Evolutionary conservation across 2,888 invertebrate genomes (phyloP), one percentile per base, ranked within the genome.

Genomic region (Gibbula magus): DNA sequence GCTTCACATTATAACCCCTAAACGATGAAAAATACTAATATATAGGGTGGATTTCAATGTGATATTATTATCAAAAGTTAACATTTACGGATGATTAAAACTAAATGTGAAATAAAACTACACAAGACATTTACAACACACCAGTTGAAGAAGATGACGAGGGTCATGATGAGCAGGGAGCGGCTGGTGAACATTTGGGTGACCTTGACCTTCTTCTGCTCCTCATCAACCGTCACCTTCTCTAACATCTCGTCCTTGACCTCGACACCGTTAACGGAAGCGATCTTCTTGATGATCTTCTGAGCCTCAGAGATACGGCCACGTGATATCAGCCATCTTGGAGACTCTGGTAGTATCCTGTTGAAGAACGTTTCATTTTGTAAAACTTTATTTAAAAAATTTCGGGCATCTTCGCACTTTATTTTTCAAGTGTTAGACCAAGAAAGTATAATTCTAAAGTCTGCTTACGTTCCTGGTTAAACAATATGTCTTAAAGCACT

Each of bases 121-220:
- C 3, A 5, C 4, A 16, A 8, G 56, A n/a, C 20, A 45, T 53
- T 35, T 8, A 10, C 32, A 13, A 45, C 82, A 77, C 70, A 88
- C 89, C 89, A 89, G 82, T 89, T 88, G 10, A 87, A 81, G 53
- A 88, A 88, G 25, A 89, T 87, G 29, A 88, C 83, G 2, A 88
- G 82, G 10, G 85, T 85, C 22, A 88, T 76, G 1, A 85, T 73
- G 4, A 88, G 77, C 20, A 88, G 81, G 8, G 56, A 67, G 1
- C 82, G 84, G 10, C 76, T 80, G 0, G 84, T 86, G 18, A 89
- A 83, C 84, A 89, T 84, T 25, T 86, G 84, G 78, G 87, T 84
- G 22, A 88, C 78, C 76, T n/a, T 75, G 0, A 81, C 81, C 22
- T 76, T 16, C 53, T 81, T 67, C 35, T 82, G 0, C 8, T 79